Evolutionary conservation across 2,888 invertebrate species (phyloP), one percentile per base, ranked within the genome.

Genomic region (Serripes groenlandicus): DNA sequence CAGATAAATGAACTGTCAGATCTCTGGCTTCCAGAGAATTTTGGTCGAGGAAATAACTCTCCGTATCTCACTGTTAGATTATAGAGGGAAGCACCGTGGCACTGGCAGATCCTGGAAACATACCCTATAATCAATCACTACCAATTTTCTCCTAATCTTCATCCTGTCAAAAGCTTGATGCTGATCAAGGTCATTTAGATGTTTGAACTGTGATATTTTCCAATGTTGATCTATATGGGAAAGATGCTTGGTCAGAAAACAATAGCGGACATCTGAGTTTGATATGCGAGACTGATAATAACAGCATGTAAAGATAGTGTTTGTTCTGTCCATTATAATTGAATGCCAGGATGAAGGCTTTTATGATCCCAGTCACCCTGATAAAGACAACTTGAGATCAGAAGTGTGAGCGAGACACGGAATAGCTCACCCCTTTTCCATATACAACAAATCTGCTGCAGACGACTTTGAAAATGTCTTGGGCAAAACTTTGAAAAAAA

Each of bases 141-240:
- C 37, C 66, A 66, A 66, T 66, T 66, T 42, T 42, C 66, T 26
- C 42, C 66, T 66, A 66, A 66, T 66, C 66, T 66, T 42, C n/a
- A 26, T 66, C 42, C 66, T 66, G 66, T 66, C 66, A 66, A 35
- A 66, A 28, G 66, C 66, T 66, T 66, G 66, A 66, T 66, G 42
- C 35, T 66, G 26, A 35, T 66, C 66, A n/a, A 35, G 66, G 66
- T 66, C 66, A 42, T 66, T 66, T 26, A 66, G 66, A 66, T 42
- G 66, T 66, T 37, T 66, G 66, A 66, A 35, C 66, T 37, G 23
- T 37, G 26, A 37, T 42, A 9, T 7, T 62, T 62, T 9, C 56
- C 42, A 28, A 15, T 66, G 37, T 21, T 66, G 66, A 66, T 66
- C 35, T 66, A 66, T 66, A 35, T 64, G 66, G 23, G 66, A 66